Percentiles rank a stretch among this genome's conserved stretches.
Conservation (phyloP, 1,140 invertebrate genomes). For the Bursaphelenchus mucronatus region DNA sequence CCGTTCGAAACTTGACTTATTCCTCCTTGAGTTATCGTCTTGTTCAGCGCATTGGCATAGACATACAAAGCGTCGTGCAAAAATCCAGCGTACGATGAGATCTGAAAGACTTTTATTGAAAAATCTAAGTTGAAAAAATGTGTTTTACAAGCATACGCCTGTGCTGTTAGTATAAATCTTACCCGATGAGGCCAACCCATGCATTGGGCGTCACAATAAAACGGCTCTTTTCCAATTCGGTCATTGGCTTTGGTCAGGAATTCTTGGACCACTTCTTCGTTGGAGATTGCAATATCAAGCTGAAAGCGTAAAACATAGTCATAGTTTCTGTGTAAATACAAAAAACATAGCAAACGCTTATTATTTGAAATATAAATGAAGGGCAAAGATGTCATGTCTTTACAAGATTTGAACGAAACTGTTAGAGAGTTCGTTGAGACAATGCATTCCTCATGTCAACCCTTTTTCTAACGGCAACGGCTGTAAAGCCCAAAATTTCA, state of each 20-base stretch:
- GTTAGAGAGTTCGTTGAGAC: too few relatives aligned
- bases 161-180: background rate
- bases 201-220: slow-evolving; percentile 32
- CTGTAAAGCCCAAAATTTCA: too few relatives aligned
- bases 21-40: slow-evolving; percentile 18
- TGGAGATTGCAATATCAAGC: slow-evolving; percentile 31
- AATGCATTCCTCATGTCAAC: too few relatives aligned
- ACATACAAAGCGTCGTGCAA: slow-evolving; percentile 34
- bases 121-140: background rate
- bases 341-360: slow-evolving; percentile 16
- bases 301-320: slow-evolving; percentile 8
- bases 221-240: slow-evolving; percentile 30
- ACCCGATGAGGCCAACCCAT: slow-evolving; percentile 27
- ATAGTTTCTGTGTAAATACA: background rate
- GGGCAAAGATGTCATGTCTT: too few relatives aligned
- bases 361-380: too few relatives aligned
- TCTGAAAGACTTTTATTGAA: slow-evolving; percentile 19
- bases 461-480: too few relatives aligned
- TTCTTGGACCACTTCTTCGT: slow-evolving; percentile 20
- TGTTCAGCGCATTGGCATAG: slow-evolving; percentile 28
- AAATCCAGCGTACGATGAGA: slow-evolving; percentile 32
- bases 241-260: slow-evolving; percentile 28
- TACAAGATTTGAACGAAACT: too few relatives aligned
- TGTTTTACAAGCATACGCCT: background rate
- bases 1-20: slow-evolving; percentile 15